Evolutionary conservation across 2,797 vertebrate species (phyloP).

Genomic region (Sparus aurata): DNA sequence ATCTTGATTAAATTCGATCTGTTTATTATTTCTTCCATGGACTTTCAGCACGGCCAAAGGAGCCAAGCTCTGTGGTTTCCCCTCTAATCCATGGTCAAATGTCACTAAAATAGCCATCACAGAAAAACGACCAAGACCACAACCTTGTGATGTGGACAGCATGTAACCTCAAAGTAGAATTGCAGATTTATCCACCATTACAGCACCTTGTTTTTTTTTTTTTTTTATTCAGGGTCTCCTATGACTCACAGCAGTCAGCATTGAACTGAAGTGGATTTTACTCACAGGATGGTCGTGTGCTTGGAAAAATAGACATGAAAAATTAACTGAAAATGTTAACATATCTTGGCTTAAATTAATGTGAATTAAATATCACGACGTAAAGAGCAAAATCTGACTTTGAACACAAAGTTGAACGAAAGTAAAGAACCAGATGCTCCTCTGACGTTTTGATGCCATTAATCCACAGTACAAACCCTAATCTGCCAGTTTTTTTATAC

Average conservation of each 20-base stretch:
- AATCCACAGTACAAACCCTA: constrained; percentile 17
- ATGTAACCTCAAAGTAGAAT: constrained; percentile 75
- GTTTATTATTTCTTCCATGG: constrained; percentile 73
- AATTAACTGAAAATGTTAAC: constrained; percentile 16
- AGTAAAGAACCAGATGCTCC: constrained; percentile 29
- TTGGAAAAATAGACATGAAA: constrained; percentile 24
- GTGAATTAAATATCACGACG: neutral
- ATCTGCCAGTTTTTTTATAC: constrained; percentile 22
- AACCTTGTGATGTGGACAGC: constrained; percentile 75
- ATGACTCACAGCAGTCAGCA: constrained; percentile 58
- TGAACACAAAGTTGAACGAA: constrained; percentile 13
- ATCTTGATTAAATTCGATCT: constrained; percentile 65
- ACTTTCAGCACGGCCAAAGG: constrained; percentile 43
- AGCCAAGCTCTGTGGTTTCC: constrained; percentile 53
- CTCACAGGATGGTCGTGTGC: constrained; percentile 1
- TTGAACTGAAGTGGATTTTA: constrained; percentile 20
- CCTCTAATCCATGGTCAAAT: constrained; percentile 66
- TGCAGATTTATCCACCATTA: constrained; percentile 70
- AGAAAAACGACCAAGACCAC: constrained; percentile 67
- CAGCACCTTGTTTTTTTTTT: constrained; percentile 69
- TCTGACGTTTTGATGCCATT: constrained; percentile 31
- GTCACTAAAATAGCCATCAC: constrained; percentile 77
- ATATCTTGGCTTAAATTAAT: constrained; percentile 1
- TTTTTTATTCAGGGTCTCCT: constrained; percentile 50
- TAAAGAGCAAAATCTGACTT: neutral